These are phyloP conservation scores for Lobophora halterata DNA, from an alignment of 2,888 invertebrate species.

Conservation along the genomic window DNA sequence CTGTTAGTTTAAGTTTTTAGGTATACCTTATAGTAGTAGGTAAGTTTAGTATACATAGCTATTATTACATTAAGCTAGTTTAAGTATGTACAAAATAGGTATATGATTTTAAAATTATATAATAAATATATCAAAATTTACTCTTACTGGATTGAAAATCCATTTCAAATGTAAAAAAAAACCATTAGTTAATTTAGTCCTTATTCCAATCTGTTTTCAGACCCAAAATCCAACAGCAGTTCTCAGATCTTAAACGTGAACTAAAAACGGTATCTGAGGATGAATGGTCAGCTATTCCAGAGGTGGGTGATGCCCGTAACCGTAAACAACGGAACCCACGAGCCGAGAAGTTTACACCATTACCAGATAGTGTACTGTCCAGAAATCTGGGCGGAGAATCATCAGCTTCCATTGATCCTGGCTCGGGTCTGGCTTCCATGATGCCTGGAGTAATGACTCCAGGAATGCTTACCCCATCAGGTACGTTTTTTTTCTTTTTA, in stretches of 20 bases:
- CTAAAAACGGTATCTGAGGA: slow-evolving; percentile 91
- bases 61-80: too few relatives aligned
- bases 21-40: too few relatives aligned
- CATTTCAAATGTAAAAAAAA: too few relatives aligned
- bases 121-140: too few relatives aligned
- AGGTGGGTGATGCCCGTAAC: slow-evolving; percentile 99
- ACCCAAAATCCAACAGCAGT: slow-evolving; percentile 99
- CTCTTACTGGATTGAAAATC: too few relatives aligned
- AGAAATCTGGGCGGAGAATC: slow-evolving; percentile 92
- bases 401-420: slow-evolving; percentile 89
- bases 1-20: too few relatives aligned
- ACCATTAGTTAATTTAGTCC: too few relatives aligned
- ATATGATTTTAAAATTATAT: too few relatives aligned
- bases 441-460: slow-evolving; percentile 93
- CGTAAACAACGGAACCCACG: slow-evolving; percentile 97
- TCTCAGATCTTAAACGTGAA: slow-evolving; percentile 97
- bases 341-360: slow-evolving; percentile 97
- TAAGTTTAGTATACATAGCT: too few relatives aligned
- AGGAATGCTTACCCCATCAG: slow-evolving; percentile 92
- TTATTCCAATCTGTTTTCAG: too few relatives aligned
- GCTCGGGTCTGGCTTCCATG: slow-evolving; percentile 92
- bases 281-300: slow-evolving; percentile 98
- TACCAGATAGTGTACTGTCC: slow-evolving; percentile 97
- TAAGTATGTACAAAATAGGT: too few relatives aligned
- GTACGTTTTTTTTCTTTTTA: too few relatives aligned